These are phyloP conservation scores for Decapterus maruadsi DNA, from an alignment of 2,797 vertebrate genomes.

Conservation along the genomic window DNA sequence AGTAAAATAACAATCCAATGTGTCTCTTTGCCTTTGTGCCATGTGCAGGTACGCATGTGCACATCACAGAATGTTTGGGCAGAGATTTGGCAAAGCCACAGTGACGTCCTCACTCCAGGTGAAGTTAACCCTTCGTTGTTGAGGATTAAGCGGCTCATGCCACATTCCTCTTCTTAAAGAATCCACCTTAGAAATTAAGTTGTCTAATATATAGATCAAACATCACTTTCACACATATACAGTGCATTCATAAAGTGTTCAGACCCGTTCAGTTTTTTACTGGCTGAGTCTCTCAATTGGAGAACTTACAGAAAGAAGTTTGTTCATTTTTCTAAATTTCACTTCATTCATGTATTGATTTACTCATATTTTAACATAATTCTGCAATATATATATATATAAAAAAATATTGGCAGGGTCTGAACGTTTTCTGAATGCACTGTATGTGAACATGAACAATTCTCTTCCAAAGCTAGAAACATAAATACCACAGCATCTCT, in stretches of 20 bases:
- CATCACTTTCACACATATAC: conserved; percentile 4
- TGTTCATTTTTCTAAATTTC: no score
- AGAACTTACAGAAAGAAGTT: neutral
- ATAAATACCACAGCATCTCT: neutral
- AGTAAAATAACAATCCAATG: conserved; percentile 4
- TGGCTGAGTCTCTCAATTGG: neutral
- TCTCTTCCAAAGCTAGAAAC: conserved; percentile 24
- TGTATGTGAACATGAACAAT: conserved; percentile 44
- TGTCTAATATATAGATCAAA: conserved; percentile 18
- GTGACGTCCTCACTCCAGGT: conserved; percentile 18
- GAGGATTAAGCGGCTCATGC: neutral
- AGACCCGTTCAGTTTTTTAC: no score
- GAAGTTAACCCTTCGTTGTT: conserved; percentile 9
- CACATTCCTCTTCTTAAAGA: conserved; percentile 16
- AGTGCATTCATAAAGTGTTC: neutral
- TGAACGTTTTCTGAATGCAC: neutral
- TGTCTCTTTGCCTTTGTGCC: conserved; percentile 12
- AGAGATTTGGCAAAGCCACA: conserved; percentile 26
- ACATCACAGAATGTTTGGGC: conserved; percentile 12
- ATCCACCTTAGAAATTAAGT: conserved; percentile 20
- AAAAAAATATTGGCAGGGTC: no score
- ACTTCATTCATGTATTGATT: no score
- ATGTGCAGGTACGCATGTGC: neutral
- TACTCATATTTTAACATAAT: neutral
- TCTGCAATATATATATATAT: neutral